phyloP scores from a whole-genome alignment of 2,113 vertebrate species.

The Grantiella picta region DNA sequence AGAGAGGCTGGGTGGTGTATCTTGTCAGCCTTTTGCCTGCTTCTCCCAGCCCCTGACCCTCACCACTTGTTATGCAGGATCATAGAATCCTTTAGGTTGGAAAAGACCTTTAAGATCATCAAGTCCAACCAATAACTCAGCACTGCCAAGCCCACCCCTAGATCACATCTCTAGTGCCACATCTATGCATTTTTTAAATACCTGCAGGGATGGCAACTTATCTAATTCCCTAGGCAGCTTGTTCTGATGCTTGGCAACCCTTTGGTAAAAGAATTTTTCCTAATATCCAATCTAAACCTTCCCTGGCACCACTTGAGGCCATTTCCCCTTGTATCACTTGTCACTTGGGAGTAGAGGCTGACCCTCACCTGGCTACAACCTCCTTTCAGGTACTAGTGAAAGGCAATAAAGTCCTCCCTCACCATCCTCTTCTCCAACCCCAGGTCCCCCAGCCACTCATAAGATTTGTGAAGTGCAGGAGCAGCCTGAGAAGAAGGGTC shows the following conservation, averaged over 20 bases:
- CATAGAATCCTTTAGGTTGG: not conserved
- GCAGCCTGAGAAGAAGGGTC: not conserved
- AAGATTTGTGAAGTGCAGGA: not conserved
- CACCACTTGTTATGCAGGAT: not conserved
- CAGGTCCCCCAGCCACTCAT: not conserved
- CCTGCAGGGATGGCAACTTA: not conserved
- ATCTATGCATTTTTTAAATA: not conserved
- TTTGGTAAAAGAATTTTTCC: not conserved
- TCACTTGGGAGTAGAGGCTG: not conserved
- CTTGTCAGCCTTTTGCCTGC: not conserved
- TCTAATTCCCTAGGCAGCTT: not conserved
- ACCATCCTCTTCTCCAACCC: not conserved
- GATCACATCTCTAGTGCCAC: not conserved
- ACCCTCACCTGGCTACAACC: not conserved
- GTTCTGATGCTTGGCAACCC: not conserved
- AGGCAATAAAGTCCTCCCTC: not conserved
- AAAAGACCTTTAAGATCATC: not conserved
- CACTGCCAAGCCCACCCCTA: not conserved
- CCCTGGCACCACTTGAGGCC: not conserved
- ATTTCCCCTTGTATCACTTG: not conserved
- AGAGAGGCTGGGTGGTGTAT: not conserved
- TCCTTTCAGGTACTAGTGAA: not conserved
- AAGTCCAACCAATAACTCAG: rapidly evolving
- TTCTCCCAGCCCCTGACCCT: not conserved
- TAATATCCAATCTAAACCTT: not conserved